phyloP scores from a whole-genome alignment of 2,888 invertebrate genomes.

The Emesis furor region DNA sequence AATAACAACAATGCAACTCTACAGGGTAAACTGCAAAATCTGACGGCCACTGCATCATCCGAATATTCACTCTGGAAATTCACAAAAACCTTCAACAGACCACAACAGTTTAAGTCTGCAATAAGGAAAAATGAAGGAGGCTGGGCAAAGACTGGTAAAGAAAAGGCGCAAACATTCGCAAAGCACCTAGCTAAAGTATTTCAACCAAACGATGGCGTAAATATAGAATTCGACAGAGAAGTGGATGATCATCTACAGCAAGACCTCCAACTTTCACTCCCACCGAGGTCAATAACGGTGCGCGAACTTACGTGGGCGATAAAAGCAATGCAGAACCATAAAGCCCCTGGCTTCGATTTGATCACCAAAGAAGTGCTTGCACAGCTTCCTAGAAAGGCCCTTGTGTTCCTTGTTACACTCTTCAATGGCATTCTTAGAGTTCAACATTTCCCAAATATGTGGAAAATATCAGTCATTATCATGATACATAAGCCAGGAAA shows the following conservation, averaged over 20 bases:
- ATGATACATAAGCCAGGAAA: too few relatives aligned
- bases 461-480: not conserved
- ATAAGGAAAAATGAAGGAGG: too few relatives aligned
- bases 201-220: not conserved
- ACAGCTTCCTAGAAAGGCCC: not conserved
- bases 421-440: not conserved
- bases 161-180: too few relatives aligned
- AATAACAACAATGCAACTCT: too few relatives aligned
- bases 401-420: not conserved
- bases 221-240: not conserved
- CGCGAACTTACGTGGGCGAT: not conserved
- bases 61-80: not conserved
- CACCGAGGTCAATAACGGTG: not conserved
- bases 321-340: not conserved
- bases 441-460: too few relatives aligned
- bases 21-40: too few relatives aligned
- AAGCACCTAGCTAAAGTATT: not conserved
- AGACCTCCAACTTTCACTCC: not conserved
- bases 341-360: too few relatives aligned
- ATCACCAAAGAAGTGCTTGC: too few relatives aligned
- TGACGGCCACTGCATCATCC: not conserved
- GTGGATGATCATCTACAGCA: not conserved
- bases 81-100: not conserved
- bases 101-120: too few relatives aligned
- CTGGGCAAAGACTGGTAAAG: too few relatives aligned